Evolutionary conservation across 1,140 invertebrate genomes (phyloP), one percentile per base, ranked within the genome.

Genomic region (Heliconius congener): DNA sequence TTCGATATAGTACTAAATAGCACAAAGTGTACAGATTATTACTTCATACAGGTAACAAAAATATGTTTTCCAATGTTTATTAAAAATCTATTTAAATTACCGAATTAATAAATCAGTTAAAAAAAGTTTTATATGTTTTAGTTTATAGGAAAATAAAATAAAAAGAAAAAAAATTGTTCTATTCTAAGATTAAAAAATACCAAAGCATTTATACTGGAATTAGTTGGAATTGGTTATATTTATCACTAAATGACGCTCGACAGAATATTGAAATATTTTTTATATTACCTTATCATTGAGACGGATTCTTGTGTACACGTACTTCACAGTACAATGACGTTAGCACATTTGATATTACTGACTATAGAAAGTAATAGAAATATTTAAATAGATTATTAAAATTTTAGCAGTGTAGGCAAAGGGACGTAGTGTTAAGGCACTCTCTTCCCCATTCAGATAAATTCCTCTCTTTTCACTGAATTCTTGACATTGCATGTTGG

Each of bases 281-380:
- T 66, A 27, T 66, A 30, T 39, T 72, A 72, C 39, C 18, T 72
- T 72, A 72, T 72, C 71, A 72, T 72, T 23, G 39, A 39, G 39
- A 72, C 34, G n/a, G 34, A 72, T 72, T 72, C 71, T 42, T 72
- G 71, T 72, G 60, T 30, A 66, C n/a, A 57, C n/a, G n/a, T 72
- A 72, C 30, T 72, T 72, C n/a, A 50, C 42, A 71, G 66, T 18
- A 70, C 42, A 16, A 77, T 77, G 66, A 52, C 70, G 42, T 71
- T 42, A 19, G 18, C 34, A 72, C 5, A 71, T 18, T 71, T 34
- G 4, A 37, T 34, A 71, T 34, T 71, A 8, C 18, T 39, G 18
- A 72, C 13, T 23, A 72, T 39, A 42, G 34, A 37, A 16, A 72
- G 6, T 72, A 39, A 72, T 34, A 71, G 34, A 18, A 71, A 71